A percentile compares a stretch with the other conserved stretches of the same genome.
Evolutionary conservation across 2,797 vertebrate species (phyloP).

Genomic region (Chaunax sp.): DNA sequence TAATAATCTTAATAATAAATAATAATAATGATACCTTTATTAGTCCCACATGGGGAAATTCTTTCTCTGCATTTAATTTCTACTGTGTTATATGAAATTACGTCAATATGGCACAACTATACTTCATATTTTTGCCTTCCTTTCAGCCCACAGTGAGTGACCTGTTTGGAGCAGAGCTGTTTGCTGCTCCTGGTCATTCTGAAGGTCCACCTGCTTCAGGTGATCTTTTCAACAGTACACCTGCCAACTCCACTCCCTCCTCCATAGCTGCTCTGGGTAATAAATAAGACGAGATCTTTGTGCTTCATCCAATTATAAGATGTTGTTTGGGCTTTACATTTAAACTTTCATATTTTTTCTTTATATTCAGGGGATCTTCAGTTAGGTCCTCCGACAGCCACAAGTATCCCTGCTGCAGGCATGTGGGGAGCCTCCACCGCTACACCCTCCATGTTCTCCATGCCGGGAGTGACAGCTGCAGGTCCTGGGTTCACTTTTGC

Average conservation of each 20-base stretch:
- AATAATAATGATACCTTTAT: no score
- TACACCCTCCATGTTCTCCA: slow-evolving; percentile 77
- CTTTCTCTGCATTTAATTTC: no score
- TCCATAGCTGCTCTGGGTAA: slow-evolving; percentile 85
- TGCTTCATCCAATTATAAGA: neutral
- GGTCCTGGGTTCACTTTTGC: slow-evolving; percentile 73
- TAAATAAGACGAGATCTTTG: neutral
- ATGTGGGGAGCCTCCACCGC: slow-evolving; percentile 81
- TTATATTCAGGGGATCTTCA: slow-evolving; percentile 84
- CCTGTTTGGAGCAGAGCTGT: slow-evolving; percentile 87
- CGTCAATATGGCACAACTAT: neutral
- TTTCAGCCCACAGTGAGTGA: slow-evolving; percentile 83
- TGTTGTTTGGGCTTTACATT: neutral
- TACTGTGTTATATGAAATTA: no score
- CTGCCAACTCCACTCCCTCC: slow-evolving; percentile 58
- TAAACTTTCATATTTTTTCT: slow-evolving; percentile 13
- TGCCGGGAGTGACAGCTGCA: slow-evolving; percentile 72
- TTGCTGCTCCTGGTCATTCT: slow-evolving; percentile 76
- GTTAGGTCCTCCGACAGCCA: slow-evolving; percentile 71
- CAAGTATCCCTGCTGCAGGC: slow-evolving; percentile 61
- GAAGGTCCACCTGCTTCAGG: slow-evolving; percentile 67
- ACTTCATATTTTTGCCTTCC: slow-evolving; percentile 1
- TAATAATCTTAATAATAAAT: no score
- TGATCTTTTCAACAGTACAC: slow-evolving; percentile 83
- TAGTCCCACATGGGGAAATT: no score